A percentile compares a stretch with the other conserved stretches of the same genome.
Evolutionary conservation across 2,888 invertebrate genomes (phyloP).

Genomic region (Apantesis nais): DNA sequence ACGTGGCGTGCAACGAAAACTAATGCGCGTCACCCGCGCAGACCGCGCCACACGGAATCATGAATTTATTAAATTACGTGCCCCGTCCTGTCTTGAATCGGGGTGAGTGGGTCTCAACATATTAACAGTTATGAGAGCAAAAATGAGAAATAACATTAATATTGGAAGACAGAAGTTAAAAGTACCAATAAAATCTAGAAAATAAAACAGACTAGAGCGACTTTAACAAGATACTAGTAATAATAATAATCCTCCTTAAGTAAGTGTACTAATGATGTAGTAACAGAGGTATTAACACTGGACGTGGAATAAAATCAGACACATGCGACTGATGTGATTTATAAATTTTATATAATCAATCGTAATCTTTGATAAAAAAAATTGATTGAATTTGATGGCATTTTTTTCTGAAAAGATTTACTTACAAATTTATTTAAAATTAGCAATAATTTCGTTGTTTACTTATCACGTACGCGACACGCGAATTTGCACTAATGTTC

Average conservation of each 20-base stretch:
- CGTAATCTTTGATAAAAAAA: too few relatives aligned
- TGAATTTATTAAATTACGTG: not conserved
- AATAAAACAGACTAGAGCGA: not conserved
- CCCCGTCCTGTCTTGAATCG: not conserved
- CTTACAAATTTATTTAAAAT: too few relatives aligned
- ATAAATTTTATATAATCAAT: too few relatives aligned
- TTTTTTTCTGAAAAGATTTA: not conserved
- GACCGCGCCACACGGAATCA: not conserved
- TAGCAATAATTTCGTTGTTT: too few relatives aligned
- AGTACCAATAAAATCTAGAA: not conserved
- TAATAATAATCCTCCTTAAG: too few relatives aligned
- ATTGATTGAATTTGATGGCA: too few relatives aligned
- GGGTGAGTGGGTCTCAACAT: not conserved
- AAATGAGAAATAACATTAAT: not conserved
- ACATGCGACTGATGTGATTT: too few relatives aligned
- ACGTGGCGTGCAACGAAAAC: slow-evolving; percentile 14
- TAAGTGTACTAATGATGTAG: too few relatives aligned
- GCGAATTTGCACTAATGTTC: not conserved
- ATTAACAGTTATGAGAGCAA: not conserved
- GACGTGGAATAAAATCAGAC: too few relatives aligned
- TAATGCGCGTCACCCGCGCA: slow-evolving; percentile 5
- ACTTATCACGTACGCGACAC: not conserved
- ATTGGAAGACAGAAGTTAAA: not conserved
- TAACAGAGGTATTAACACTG: too few relatives aligned
- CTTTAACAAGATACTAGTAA: not conserved